Evolutionary conservation across 2,888 invertebrate genomes (phyloP).

Genomic region (Ophioninae sp.): DNA sequence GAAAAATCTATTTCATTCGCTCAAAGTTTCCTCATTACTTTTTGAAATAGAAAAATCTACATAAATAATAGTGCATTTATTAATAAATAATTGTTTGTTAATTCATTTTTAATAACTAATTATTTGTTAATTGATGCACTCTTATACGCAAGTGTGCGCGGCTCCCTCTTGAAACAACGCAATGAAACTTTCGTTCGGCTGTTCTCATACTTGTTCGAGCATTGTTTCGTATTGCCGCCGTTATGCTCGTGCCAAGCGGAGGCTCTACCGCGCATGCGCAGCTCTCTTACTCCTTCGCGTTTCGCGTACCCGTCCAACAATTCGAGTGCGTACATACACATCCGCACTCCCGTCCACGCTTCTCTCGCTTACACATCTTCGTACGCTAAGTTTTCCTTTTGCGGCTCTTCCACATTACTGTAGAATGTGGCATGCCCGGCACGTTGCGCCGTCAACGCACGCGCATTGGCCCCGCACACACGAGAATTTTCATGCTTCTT

Average conservation of each 20-base stretch:
- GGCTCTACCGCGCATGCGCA: too few species aligned
- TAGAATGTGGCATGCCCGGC: slow-evolving; percentile 23
- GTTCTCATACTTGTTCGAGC: too few species aligned
- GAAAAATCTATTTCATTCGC: too few species aligned
- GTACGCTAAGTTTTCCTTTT: neutral
- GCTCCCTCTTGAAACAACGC: too few species aligned
- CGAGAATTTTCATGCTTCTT: slow-evolving; percentile 54
- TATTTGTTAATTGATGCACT: neutral
- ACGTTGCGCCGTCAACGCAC: slow-evolving; percentile 19
- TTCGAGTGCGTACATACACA: too few species aligned
- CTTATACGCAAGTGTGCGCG: too few species aligned
- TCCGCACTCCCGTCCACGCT: neutral
- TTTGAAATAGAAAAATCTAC: slow-evolving; percentile 1
- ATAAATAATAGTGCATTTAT: neutral
- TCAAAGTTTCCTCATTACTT: too few species aligned
- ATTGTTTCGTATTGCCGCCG: too few species aligned
- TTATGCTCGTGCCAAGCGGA: too few species aligned
- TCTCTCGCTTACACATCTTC: neutral
- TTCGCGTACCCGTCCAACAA: too few species aligned
- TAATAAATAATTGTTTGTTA: neutral
- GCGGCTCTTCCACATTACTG: neutral
- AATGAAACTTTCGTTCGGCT: too few species aligned
- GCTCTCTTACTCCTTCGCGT: too few species aligned
- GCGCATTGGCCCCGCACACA: neutral
- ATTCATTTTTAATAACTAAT: neutral